phyloP scores from a whole-genome alignment of 2,797 vertebrate species.

The Sebastes matsubarae region DNA sequence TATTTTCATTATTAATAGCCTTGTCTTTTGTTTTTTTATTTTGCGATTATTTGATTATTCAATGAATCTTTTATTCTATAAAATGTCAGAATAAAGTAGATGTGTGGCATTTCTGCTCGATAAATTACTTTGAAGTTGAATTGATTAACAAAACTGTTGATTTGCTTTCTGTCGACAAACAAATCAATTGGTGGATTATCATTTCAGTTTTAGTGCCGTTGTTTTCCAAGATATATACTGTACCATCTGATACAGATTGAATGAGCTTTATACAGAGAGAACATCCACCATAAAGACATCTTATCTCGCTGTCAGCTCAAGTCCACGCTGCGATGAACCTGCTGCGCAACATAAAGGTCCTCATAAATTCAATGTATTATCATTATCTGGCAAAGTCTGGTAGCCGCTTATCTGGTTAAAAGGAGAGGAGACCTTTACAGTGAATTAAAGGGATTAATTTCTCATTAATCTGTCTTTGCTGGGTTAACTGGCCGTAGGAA shows the following conservation, averaged over 20 bases:
- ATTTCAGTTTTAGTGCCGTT: background rate
- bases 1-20: background rate
- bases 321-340: background rate
- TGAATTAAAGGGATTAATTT: constrained; percentile 70
- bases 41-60: background rate
- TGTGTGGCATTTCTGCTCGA: background rate
- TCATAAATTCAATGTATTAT: constrained; percentile 41
- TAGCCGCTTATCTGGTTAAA: constrained; percentile 45
- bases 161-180: background rate
- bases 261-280: background rate
- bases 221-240: background rate
- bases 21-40: background rate
- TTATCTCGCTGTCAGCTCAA: background rate
- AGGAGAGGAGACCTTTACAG: constrained; percentile 49
- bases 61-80: background rate
- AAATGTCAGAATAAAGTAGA: background rate
- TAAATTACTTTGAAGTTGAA: background rate
- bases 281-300: background rate
- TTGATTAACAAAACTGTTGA: background rate
- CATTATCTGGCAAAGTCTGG: constrained; percentile 24
- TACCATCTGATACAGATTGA: background rate
- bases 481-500: constrained; percentile 60
- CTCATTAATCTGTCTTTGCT: constrained; percentile 65
- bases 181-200: background rate
- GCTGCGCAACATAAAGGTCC: constrained; percentile 12